Evolutionary conservation across 2,113 vertebrate species (phyloP).

Genomic region (Passer domesticus): DNA sequence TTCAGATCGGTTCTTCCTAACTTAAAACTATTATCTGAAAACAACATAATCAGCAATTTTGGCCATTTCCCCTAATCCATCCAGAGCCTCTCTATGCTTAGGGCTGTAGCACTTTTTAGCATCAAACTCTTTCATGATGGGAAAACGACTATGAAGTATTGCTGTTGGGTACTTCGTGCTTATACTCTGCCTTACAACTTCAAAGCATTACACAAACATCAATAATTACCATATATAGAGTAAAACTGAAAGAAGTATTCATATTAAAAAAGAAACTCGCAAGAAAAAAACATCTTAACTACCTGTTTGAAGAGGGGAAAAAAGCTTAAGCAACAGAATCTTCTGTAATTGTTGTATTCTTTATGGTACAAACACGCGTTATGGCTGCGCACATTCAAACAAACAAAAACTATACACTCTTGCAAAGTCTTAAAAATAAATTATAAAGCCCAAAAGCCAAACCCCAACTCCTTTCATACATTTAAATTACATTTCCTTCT

Average conservation of each 20-base stretch:
- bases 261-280: not conserved
- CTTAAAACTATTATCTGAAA: constrained; percentile 30
- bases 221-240: constrained; percentile 37
- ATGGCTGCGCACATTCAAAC: not conserved
- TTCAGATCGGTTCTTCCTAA: constrained; percentile 3
- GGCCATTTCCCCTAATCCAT: constrained; percentile 2
- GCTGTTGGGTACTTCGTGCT: constrained; percentile 21
- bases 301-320: not conserved
- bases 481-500: not conserved
- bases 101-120: not conserved
- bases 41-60: constrained; percentile 17
- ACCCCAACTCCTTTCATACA: not conserved
- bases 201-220: constrained; percentile 41
- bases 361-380: not conserved
- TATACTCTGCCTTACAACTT: constrained; percentile 26
- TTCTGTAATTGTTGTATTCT: not conserved
- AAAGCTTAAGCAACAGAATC: not conserved
- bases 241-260: constrained; percentile 5
- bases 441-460: not conserved
- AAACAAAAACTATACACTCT: not conserved
- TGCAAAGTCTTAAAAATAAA: not conserved
- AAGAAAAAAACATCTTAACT: not conserved
- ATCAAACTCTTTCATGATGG: constrained; percentile 25
- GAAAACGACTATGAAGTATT: constrained; percentile 29
- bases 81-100: not conserved